Percentiles rank a stretch among this genome's conserved stretches.
These are phyloP conservation scores for Meloidogyne exigua DNA, from an alignment of 1,140 invertebrate species.

Conservation along the genomic window DNA sequence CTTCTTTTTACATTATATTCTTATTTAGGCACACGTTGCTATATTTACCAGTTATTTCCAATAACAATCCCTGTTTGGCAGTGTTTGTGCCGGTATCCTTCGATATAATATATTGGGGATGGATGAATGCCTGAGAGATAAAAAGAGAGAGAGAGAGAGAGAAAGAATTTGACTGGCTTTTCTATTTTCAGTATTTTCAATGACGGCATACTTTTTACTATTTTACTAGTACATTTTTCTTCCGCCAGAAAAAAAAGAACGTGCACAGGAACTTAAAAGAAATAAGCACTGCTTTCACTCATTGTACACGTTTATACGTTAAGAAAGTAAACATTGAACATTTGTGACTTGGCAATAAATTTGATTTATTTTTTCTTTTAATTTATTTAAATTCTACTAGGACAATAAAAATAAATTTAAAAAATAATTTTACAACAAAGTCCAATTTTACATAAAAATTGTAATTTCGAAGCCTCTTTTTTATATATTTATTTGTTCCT, in stretches of 20 bases:
- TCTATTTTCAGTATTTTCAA: constrained; percentile 1
- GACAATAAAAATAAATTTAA: neutral
- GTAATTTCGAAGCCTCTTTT: neutral
- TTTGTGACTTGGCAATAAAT: neutral
- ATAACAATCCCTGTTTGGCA: neutral
- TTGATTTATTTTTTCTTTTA: neutral
- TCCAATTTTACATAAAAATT: neutral
- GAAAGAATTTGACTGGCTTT: neutral
- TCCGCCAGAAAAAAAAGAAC: neutral
- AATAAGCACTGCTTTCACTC: neutral
- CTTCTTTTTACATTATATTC: neutral
- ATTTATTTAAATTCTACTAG: neutral
- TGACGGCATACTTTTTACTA: neutral
- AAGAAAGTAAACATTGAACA: constrained; percentile 2
- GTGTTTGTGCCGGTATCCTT: neutral
- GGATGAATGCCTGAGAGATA: neutral
- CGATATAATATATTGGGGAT: too few relatives aligned
- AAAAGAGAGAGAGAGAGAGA: too few relatives aligned
- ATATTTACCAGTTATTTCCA: constrained; percentile 1
- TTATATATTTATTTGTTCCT: constrained; percentile 5
- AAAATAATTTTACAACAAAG: neutral
- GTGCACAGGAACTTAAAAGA: neutral
- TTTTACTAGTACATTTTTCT: constrained; percentile 2
- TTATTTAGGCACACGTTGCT: neutral
- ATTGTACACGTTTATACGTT: neutral